Conservation (phyloP, 2,113 vertebrate genomes). For the Bettongia penicillata region DNA sequence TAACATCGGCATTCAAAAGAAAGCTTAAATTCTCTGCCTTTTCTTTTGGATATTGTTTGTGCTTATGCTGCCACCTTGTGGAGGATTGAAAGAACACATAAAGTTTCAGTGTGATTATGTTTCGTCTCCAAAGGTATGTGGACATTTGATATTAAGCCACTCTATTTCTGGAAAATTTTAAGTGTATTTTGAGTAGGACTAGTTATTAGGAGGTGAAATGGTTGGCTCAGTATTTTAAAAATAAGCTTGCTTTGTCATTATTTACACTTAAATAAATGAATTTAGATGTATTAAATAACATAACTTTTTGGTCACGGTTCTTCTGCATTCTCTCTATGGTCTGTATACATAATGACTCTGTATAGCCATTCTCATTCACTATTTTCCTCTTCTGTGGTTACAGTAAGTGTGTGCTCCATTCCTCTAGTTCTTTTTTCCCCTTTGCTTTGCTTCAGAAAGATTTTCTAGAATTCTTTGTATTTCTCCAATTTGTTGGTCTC, state of each 20-base stretch:
- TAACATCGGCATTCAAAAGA: background rate
- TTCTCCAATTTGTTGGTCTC: background rate
- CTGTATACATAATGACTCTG: no score
- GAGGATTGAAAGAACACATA: background rate
- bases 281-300: background rate
- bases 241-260: background rate
- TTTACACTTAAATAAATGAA: background rate
- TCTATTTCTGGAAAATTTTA: background rate
- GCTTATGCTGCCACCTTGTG: constrained; percentile 4
- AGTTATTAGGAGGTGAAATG: background rate
- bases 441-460: background rate
- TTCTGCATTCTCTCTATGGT: background rate
- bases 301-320: background rate
- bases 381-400: background rate
- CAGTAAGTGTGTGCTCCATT: background rate
- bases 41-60: background rate
- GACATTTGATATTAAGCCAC: background rate
- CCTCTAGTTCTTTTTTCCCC: background rate
- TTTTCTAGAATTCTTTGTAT: background rate
- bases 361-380: background rate
- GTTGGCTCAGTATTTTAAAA: background rate
- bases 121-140: background rate
- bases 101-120: background rate
- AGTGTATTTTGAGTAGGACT: background rate
- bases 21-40: background rate